Evolutionary conservation across 1,140 invertebrate genomes (phyloP), one percentile per base, ranked within the genome.

Genomic region (Eupristina koningsbergeri): DNA sequence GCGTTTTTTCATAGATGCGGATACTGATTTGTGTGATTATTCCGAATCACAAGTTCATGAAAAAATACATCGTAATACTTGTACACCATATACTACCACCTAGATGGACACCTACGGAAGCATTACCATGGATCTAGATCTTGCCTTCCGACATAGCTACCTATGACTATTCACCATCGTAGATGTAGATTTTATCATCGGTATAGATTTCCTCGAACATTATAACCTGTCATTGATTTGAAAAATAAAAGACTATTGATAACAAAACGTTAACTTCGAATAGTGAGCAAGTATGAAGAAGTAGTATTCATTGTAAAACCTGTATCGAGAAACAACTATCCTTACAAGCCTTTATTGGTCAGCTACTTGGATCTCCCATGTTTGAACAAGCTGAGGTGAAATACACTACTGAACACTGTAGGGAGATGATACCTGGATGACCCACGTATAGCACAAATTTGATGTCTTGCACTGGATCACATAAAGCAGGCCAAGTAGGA

Each of bases 391-490:
- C 39, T 39, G 2, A 5, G 26, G 7, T 80, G 0, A 85, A 84
- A 53, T 85, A 87, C 63, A 75, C 39, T 26, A 83, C 80, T 13
- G 19, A 50, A 45, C 88, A 90, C 45, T 80, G 87, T 71, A 90
- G 87, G 0, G 80, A 85, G 17, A 91, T 87, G 41, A 91, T 87
- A 7, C 86, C 81, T 0, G 92, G 90, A n/a, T 88, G 87, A 29
- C 92, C 92, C 34, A 89, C 92, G 0, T 85, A 86, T 71, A 80
- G 85, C 34, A 86, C n/a, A 85, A 80, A 29, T 88, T 26, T 84
- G 89, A 11, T 84, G 89, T 11, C 83, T 90, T 11, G 63, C 85
- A 29, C 85, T 63, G 7, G 74, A 78, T 26, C 69, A 45, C 6
- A 41, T 78, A 0, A 61, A 74, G 13, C 22, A 3, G 0, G 76